Conservation (phyloP, 2,888 invertebrate species). For the Zaprionus bogoriensis region DNA sequence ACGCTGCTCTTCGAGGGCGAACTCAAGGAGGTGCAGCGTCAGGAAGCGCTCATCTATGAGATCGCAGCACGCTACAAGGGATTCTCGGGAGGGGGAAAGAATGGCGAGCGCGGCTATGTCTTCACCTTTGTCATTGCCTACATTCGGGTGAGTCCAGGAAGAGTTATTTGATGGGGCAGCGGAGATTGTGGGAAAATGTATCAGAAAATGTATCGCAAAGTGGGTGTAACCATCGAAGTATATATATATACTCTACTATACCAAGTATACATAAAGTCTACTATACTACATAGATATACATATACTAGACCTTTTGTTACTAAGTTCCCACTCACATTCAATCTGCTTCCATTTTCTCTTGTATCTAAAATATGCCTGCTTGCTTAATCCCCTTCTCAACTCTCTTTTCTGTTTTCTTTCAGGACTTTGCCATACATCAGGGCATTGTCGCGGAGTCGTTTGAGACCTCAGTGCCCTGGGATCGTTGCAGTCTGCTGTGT, state of each 20-base stretch:
- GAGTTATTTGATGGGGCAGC: too few species aligned
- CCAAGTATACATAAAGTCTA: too few species aligned
- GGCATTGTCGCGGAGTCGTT: conserved; percentile 97
- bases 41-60: conserved; percentile 90
- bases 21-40: conserved; percentile 87
- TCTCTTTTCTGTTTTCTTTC: conserved; percentile 35
- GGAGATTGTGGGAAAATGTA: too few species aligned
- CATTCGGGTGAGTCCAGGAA: conserved; percentile 93
- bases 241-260: too few species aligned
- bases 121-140: conserved; percentile 99
- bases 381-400: too few species aligned
- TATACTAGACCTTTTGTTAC: too few species aligned
- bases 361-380: too few species aligned
- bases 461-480: conserved; percentile 99
- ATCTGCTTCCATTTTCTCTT: too few species aligned
- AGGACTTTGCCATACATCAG: conserved; percentile 96
- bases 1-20: conserved; percentile 96
- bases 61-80: conserved; percentile 91
- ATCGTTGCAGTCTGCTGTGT: conserved; percentile 91
- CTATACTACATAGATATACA: too few species aligned
- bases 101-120: conserved; percentile 96
- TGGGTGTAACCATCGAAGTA: too few species aligned
- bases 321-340: too few species aligned
- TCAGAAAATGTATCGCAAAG: too few species aligned
- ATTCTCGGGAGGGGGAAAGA: conserved; percentile 94